Evolutionary conservation across 2,888 invertebrate species (phyloP).

Genomic region (Apomyelois bistriatella): DNA sequence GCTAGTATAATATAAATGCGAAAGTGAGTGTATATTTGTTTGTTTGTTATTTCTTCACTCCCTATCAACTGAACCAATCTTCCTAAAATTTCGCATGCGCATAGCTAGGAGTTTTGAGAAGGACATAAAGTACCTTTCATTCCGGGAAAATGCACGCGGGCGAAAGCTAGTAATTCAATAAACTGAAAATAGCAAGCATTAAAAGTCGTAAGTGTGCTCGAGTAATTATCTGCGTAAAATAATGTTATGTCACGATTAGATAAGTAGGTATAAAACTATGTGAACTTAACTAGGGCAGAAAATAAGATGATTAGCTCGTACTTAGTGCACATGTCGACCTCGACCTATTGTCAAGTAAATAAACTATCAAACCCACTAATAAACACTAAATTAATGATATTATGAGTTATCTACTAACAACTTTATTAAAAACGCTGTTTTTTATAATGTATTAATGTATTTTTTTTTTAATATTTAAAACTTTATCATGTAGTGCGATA

Average conservation of each 20-base stretch:
- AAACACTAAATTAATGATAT: neutral
- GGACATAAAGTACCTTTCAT: too few species aligned
- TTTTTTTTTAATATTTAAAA: too few species aligned
- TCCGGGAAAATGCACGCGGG: too few species aligned
- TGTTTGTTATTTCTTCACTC: too few species aligned
- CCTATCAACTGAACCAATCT: too few species aligned
- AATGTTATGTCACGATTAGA: neutral
- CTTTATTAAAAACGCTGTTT: neutral
- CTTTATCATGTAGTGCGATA: too few species aligned
- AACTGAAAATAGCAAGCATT: neutral
- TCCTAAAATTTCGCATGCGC: too few species aligned
- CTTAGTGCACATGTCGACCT: neutral
- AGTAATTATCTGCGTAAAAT: conserved; percentile 1
- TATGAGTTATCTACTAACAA: neutral
- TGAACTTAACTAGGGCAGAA: conserved; percentile 4
- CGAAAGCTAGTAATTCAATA: too few species aligned
- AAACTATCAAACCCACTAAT: neutral
- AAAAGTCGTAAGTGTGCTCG: conserved; percentile 2
- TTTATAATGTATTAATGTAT: too few species aligned
- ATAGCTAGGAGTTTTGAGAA: too few species aligned
- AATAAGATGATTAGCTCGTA: conserved; percentile 2
- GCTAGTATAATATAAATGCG: too few species aligned
- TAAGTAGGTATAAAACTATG: conserved; percentile 5
- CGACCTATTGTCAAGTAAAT: neutral
- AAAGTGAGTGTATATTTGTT: too few species aligned